A percentile compares a stretch with the other conserved stretches of the same genome.
phyloP scores from a whole-genome alignment of 2,113 vertebrate genomes.

The Oxyruncus cristatus region DNA sequence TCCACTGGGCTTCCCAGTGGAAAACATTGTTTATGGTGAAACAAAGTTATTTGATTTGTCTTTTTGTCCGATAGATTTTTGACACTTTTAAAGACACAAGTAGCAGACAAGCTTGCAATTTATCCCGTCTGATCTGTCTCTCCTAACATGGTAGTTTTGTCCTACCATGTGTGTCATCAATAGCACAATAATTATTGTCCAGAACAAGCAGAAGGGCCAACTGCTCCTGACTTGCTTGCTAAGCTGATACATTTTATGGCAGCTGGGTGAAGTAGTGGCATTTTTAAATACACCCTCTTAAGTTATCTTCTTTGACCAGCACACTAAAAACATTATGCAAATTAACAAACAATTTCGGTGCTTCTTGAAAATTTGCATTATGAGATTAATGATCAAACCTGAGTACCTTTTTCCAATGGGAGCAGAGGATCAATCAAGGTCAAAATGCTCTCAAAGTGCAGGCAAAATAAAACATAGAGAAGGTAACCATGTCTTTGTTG shows the following conservation, averaged over 20 bases:
- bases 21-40: not conserved
- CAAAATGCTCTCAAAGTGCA: not conserved
- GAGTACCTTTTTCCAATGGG: not conserved
- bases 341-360: not conserved
- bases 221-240: not conserved
- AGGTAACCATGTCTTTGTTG: not conserved
- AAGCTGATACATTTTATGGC: not conserved
- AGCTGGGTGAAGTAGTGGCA: not conserved
- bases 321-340: not conserved
- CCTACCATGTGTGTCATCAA: not conserved
- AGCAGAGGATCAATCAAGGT: not conserved
- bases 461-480: not conserved
- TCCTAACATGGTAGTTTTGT: not conserved
- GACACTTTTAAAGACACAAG: not conserved
- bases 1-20: not conserved
- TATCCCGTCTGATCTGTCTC: not conserved
- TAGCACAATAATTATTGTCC: not conserved
- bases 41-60: not conserved
- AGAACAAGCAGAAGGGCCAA: not conserved
- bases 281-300: not conserved
- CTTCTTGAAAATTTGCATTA: not conserved
- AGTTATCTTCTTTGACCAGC: not conserved
- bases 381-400: not conserved
- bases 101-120: not conserved
- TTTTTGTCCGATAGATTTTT: not conserved